phyloP scores from a whole-genome alignment of 1,140 invertebrate species.

The Belonocnema kinseyi region DNA sequence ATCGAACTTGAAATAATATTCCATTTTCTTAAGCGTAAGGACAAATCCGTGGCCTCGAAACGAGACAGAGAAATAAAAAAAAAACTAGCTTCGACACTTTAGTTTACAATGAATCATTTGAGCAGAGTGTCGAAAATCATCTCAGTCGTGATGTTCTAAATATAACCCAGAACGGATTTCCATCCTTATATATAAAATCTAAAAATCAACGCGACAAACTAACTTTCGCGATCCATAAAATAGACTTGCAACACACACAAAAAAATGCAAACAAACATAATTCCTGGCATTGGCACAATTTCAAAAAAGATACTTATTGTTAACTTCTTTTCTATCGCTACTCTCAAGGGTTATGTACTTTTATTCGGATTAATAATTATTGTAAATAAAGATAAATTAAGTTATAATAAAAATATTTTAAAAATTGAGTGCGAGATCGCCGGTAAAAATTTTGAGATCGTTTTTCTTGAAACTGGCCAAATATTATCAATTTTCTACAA shows the following conservation, averaged over 20 bases:
- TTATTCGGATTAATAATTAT: no score
- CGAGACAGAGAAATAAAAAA: neutral
- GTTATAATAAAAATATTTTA: no score
- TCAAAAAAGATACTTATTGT: constrained; percentile 2
- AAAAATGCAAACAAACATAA: constrained; percentile 38
- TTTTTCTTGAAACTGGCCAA: no score
- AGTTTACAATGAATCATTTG: neutral
- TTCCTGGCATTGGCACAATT: constrained; percentile 51
- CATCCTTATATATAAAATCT: constrained; percentile 30
- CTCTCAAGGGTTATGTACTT: neutral
- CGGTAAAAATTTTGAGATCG: no score
- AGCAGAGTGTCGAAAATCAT: constrained; percentile 13
- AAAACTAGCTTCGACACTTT: constrained; percentile 2
- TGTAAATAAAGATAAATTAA: no score
- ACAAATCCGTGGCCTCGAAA: neutral
- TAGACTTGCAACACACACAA: constrained; percentile 13
- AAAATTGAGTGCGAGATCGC: no score
- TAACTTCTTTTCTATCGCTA: constrained; percentile 38
- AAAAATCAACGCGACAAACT: constrained; percentile 33
- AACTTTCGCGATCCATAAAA: constrained; percentile 37
- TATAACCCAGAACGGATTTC: constrained; percentile 31
- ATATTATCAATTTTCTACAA: no score
- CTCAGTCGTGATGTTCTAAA: neutral
- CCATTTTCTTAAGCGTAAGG: constrained; percentile 15
- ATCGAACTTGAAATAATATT: constrained; percentile 31